These are phyloP conservation scores for Gonatopus flavifemur DNA, from an alignment of 1,140 invertebrate species.

Conservation along the genomic window DNA sequence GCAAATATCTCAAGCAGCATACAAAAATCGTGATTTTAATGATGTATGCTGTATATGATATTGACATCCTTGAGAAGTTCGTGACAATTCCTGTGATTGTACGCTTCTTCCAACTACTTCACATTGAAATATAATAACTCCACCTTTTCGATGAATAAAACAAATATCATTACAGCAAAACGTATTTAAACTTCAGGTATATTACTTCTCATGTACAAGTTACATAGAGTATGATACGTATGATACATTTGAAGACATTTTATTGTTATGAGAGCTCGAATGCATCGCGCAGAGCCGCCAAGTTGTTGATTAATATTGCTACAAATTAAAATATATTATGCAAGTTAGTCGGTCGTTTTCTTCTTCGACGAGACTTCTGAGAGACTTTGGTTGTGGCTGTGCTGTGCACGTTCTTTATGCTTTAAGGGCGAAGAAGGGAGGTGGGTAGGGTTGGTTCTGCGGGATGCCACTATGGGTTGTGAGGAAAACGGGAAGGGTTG, in stretches of 20 bases:
- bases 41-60: too few relatives aligned
- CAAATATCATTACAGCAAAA: background rate
- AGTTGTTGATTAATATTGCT: conserved; percentile 33
- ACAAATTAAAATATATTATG: conserved; percentile 37
- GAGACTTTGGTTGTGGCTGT: conserved; percentile 17
- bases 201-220: too few relatives aligned
- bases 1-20: too few relatives aligned
- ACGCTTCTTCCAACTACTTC: too few relatives aligned
- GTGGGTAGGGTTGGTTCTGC: conserved; percentile 16
- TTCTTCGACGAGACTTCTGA: conserved; percentile 21
- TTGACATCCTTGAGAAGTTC: too few relatives aligned
- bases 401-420: conserved; percentile 18
- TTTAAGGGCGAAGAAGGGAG: background rate
- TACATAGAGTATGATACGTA: background rate
- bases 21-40: too few relatives aligned
- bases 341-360: conserved; percentile 28
- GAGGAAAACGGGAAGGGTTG: conserved; percentile 15
- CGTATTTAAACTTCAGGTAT: too few relatives aligned
- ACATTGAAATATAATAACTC: too few relatives aligned
- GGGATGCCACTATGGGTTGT: conserved; percentile 12
- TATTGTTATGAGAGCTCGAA: background rate
- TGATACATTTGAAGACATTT: background rate
- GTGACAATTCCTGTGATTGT: too few relatives aligned
- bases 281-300: background rate
- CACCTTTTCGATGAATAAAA: background rate